These are phyloP conservation scores for Lophochroa leadbeateri DNA, from an alignment of 2,113 vertebrate genomes.

Conservation along the genomic window DNA sequence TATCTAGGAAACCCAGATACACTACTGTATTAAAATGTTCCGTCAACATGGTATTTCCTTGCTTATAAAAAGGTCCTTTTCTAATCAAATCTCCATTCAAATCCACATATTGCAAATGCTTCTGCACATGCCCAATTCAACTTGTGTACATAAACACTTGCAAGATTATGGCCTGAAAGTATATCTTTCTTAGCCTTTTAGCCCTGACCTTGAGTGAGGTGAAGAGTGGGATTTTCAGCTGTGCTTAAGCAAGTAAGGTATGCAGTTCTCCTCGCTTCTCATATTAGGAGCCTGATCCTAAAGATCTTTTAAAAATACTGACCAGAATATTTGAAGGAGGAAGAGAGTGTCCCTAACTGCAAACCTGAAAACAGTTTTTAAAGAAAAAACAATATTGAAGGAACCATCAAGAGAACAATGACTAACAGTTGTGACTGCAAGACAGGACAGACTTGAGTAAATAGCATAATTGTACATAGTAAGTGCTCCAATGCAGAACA, in stretches of 20 bases:
- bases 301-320: background rate
- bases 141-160: background rate
- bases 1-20: background rate
- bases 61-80: background rate
- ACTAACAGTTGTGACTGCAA: background rate
- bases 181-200: background rate
- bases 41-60: slow-evolving; percentile 27
- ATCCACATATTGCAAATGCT: background rate
- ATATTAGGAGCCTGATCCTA: background rate
- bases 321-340: background rate
- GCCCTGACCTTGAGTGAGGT: background rate
- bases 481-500: background rate
- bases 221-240: background rate
- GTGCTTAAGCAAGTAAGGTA: background rate
- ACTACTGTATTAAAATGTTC: background rate
- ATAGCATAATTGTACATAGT: background rate
- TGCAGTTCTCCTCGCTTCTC: background rate
- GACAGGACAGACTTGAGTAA: background rate
- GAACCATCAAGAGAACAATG: background rate
- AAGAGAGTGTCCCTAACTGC: background rate
- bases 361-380: background rate
- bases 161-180: background rate
- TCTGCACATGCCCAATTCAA: background rate
- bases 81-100: background rate
- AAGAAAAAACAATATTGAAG: background rate